Percentiles rank a stretch among this genome's conserved stretches.
These are phyloP conservation scores for Alsophila aescularia DNA, from an alignment of 2,888 invertebrate genomes.

Conservation along the genomic window DNA sequence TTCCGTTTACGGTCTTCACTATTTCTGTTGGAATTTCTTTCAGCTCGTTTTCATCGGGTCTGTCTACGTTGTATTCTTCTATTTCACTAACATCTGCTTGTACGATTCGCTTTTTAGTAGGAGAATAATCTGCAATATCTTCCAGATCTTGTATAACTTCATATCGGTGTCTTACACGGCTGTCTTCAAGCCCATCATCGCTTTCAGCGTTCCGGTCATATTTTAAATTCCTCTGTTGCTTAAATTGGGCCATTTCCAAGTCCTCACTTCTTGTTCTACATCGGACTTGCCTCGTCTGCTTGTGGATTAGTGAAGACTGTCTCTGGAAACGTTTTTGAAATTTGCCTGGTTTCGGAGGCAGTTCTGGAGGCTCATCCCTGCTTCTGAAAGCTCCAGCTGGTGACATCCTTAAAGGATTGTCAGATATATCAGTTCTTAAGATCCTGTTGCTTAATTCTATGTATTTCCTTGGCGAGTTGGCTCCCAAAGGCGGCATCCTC, in stretches of 20 bases:
- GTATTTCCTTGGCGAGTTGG: constrained; percentile 74
- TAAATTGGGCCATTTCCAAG: constrained; percentile 77
- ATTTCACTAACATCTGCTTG: constrained; percentile 75
- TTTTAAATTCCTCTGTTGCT: constrained; percentile 52
- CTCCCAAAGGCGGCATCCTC: constrained; percentile 74
- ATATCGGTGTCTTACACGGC: constrained; percentile 71
- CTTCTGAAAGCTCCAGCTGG: constrained; percentile 54
- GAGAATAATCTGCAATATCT: constrained; percentile 71
- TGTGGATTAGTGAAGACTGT: constrained; percentile 78
- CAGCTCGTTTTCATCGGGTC: constrained; percentile 77
- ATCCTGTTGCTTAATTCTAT: constrained; percentile 68
- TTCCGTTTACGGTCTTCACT: constrained; percentile 87
- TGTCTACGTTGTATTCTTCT: constrained; percentile 83
- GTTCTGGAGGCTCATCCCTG: constrained; percentile 71
- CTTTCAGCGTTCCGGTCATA: constrained; percentile 67
- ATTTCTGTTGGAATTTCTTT: constrained; percentile 85
- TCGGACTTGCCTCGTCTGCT: constrained; percentile 70
- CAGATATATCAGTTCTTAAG: constrained; percentile 76
- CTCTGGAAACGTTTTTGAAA: constrained; percentile 71
- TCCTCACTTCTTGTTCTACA: constrained; percentile 74
- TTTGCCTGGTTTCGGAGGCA: constrained; percentile 75
- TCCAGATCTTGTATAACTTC: constrained; percentile 82
- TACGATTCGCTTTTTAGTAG: constrained; percentile 78
- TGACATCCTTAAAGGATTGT: constrained; percentile 73
- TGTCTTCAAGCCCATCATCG: constrained; percentile 67